These are phyloP conservation scores for Ophion ventricosus DNA, from an alignment of 2,888 invertebrate genomes.

Conservation along the genomic window DNA sequence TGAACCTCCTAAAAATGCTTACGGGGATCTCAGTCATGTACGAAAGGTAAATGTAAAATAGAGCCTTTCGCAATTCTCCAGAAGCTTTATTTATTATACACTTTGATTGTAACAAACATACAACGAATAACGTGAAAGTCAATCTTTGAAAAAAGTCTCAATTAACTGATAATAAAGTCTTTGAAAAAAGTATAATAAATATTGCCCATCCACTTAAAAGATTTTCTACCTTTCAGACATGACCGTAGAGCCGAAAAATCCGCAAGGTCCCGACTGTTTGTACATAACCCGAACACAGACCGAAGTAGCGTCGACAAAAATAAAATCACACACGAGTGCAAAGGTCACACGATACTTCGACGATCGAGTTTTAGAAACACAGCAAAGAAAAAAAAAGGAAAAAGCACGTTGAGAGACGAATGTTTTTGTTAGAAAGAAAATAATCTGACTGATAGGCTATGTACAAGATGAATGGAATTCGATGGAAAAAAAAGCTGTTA, in stretches of 20 bases:
- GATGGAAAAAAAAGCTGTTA: conserved; percentile 17
- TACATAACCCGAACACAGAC: conserved; percentile 22
- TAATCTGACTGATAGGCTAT: conserved; percentile 23
- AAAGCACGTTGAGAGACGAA: conserved; percentile 16
- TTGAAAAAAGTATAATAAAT: not conserved
- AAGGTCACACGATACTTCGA: conserved; percentile 68
- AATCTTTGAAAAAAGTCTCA: not conserved
- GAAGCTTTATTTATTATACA: not conserved
- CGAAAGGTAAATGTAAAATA: not conserved
- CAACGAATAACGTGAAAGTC: not conserved
- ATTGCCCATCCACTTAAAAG: not conserved
- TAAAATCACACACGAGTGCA: conserved; percentile 59
- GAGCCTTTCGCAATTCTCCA: not conserved
- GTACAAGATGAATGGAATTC: conserved; percentile 41
- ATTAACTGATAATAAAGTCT: not conserved
- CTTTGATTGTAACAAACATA: not conserved
- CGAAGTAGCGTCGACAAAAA: conserved; percentile 5
- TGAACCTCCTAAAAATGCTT: not conserved
- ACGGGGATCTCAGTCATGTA: not conserved
- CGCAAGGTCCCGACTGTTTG: conserved; percentile 14
- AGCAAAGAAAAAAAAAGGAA: conserved; percentile 37
- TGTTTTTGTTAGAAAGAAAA: not conserved
- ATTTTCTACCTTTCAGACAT: not conserved
- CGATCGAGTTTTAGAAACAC: conserved; percentile 48
- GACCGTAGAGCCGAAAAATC: not conserved